Base-by-base conservation (phyloP, 2,797 vertebrate species). In the Remorina albescens region DNA sequence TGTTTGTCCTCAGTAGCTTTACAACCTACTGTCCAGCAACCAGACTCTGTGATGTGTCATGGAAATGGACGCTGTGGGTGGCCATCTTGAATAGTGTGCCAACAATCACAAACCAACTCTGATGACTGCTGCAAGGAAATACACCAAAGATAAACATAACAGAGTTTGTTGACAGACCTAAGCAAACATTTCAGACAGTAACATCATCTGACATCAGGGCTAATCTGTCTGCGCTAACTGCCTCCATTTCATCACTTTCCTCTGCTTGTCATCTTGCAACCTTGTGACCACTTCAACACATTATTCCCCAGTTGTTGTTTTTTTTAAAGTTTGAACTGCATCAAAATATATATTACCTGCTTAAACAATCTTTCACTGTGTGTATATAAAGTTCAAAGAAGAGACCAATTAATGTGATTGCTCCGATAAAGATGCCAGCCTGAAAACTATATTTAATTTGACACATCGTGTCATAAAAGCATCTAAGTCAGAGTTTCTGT, bases 41-140 rank as follows among this genome's bases (percentile, higher is more conserved):
- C 34, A 67, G 12, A 36, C 42, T 73, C 42, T 47, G 11, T 55
- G 5, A 61, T 55, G 23, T 26, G 37, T 57, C 19, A 32, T 37
- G 39, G 53, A 61, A n/a, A n/a, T 15, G n/a, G 3, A 1, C 19
- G 76, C 62, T 6, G 59, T 83, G 85, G 89, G 91, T 84, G 88
- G 87, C 30, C 87, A 46, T 78, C 41, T 42, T 13, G 16, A 18
- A 10, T 1, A 7, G 47, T 37, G 12, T 56, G 63, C 84, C 82
- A 85, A 78, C 21, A 71, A 79, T 71, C 54, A 80, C 73, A 83
- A 79, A 64, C 54, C 28, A 39, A 30, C 57, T 54, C 19, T 41
- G 61, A 74, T 65, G 26, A 72, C 80, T 82, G 50, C n/a, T 58
- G 10, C 6, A 28, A 44, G 75, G 68, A 81, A 80, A 63, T 44